Percentiles rank a stretch among this genome's conserved stretches.
Evolutionary conservation across 2,888 invertebrate species (phyloP).

Genomic region (Zaprionus obscuricornis): DNA sequence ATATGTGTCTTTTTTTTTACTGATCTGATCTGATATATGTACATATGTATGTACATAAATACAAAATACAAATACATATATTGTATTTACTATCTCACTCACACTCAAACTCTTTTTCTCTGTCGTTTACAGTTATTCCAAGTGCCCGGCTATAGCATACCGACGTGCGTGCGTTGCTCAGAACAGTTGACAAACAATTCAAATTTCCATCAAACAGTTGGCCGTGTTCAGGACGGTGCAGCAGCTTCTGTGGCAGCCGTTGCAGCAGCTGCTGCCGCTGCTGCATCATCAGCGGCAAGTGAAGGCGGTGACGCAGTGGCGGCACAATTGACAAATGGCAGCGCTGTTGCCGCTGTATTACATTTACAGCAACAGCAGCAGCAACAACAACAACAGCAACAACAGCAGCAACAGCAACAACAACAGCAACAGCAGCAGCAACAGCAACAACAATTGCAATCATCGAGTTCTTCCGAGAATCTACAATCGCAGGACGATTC

Average conservation of each 20-base stretch:
- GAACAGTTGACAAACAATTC: conserved; percentile 83
- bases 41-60: too few species aligned
- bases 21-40: conserved; percentile 12
- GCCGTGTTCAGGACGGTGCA: conserved; percentile 64
- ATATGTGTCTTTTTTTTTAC: background rate
- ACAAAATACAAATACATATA: too few species aligned
- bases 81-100: too few species aligned
- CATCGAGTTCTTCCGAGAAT: conserved; percentile 82
- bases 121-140: conserved; percentile 80
- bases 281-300: conserved; percentile 56
- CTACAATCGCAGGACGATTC: conserved; percentile 82
- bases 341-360: conserved; percentile 57
- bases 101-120: background rate
- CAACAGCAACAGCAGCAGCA: conserved; percentile 65
- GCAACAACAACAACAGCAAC: conserved; percentile 65
- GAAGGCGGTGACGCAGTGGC: conserved; percentile 62
- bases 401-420: conserved; percentile 51
- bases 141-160: conserved; percentile 83
- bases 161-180: conserved; percentile 83
- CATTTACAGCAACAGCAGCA: conserved; percentile 68
- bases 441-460: conserved; percentile 78
- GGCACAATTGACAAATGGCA: conserved; percentile 64
- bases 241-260: conserved; percentile 70
- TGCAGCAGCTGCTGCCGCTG: conserved; percentile 66
- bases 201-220: conserved; percentile 81